phyloP scores from a whole-genome alignment of 2,797 vertebrate species.

The Yasuhikotakia modesta region DNA sequence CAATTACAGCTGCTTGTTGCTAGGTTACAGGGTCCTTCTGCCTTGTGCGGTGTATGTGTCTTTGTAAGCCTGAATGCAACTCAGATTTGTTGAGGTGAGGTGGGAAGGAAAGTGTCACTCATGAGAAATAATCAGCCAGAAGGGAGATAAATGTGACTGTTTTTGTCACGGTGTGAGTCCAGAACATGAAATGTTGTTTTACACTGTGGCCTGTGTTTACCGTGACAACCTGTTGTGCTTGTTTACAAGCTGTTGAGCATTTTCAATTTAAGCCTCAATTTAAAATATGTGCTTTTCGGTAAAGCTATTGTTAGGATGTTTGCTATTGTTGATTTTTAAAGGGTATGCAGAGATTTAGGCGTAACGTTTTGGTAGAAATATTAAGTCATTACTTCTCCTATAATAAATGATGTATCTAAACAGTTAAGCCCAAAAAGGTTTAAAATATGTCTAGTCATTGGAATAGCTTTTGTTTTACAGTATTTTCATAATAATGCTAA shows the following conservation, averaged over 20 bases:
- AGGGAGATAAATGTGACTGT: slow-evolving; percentile 37
- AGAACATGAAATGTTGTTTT: slow-evolving; percentile 3
- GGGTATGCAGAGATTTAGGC: not conserved
- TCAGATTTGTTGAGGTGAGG: slow-evolving; percentile 46
- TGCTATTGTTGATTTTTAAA: not conserved
- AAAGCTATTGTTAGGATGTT: not conserved
- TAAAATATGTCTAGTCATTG: not conserved
- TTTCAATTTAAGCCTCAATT: too few species aligned
- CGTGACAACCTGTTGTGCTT: slow-evolving; percentile 33
- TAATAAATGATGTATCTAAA: not conserved
- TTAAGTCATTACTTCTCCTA: not conserved
- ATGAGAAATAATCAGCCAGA: slow-evolving; percentile 49
- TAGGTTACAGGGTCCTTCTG: slow-evolving; percentile 67
- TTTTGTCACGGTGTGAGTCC: slow-evolving; percentile 23
- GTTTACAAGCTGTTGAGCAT: not conserved
- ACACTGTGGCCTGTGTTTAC: slow-evolving; percentile 7
- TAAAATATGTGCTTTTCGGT: not conserved
- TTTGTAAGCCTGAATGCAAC: slow-evolving; percentile 56
- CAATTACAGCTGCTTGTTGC: slow-evolving; percentile 71
- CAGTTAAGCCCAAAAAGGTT: not conserved
- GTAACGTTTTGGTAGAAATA: not conserved
- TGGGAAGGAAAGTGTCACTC: slow-evolving; percentile 49
- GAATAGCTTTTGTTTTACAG: too few species aligned
- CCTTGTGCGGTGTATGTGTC: slow-evolving; percentile 58
- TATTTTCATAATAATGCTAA: not conserved